Percentiles rank a stretch among this genome's conserved stretches.
Conservation (phyloP, 1,140 invertebrate genomes). For the Leptinotarsa texana region DNA sequence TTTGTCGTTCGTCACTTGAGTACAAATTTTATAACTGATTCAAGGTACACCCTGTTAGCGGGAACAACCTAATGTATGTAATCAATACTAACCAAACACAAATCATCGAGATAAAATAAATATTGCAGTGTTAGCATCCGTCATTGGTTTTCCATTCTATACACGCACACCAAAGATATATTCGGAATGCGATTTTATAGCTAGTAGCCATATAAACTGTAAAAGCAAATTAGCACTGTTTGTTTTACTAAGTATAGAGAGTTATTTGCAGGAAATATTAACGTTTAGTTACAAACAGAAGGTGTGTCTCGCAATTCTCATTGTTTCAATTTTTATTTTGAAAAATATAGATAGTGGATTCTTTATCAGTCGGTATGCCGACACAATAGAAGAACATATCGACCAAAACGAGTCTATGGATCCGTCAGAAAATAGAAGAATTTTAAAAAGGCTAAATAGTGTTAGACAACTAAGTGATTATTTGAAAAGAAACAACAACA, state of each 20-base stretch:
- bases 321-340: no score
- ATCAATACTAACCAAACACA: not conserved
- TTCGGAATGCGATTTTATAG: not conserved
- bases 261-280: no score
- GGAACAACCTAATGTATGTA: not conserved
- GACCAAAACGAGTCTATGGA: not conserved
- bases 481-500: not conserved
- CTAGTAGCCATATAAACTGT: not conserved
- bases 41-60: no score
- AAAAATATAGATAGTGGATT: no score
- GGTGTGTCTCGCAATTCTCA: no score
- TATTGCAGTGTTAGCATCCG: not conserved
- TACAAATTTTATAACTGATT: no score
- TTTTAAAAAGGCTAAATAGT: not conserved
- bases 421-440: not conserved
- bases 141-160: not conserved
- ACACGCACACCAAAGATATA: not conserved
- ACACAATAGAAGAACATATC: no score
- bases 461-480: not conserved
- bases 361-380: no score
- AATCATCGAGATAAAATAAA: slow-evolving; percentile 1
- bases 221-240: not conserved
- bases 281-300: no score
- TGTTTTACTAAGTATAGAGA: not conserved
- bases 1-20: no score